These are phyloP conservation scores for Astreopora myriophthalma DNA, from an alignment of 64 coral and sea anemone genomes.

Conservation along the genomic window DNA sequence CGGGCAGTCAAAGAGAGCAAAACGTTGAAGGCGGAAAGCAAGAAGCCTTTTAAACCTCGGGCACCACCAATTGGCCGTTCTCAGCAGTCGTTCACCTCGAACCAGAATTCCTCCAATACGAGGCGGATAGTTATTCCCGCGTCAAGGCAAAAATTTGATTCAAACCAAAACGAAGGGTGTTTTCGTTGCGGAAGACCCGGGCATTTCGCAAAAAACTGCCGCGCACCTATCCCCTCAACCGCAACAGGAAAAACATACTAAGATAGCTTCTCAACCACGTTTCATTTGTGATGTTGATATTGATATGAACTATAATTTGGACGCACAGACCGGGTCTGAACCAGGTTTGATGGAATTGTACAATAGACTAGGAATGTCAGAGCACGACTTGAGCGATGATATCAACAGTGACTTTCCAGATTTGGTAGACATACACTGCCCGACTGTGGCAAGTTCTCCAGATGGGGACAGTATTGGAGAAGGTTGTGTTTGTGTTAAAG, in stretches of 20 bases:
- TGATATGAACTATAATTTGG: not conserved
- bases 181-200: not conserved
- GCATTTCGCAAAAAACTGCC: not conserved
- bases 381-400: not conserved
- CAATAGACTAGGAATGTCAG: not conserved
- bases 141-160: not conserved
- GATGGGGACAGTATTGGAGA: not conserved
- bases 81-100: not conserved
- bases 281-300: not conserved
- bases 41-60: not conserved
- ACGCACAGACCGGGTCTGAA: not conserved
- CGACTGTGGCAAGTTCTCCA: not conserved
- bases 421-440: not conserved
- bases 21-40: not conserved
- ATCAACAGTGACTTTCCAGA: not conserved
- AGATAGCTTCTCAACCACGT: not conserved
- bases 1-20: slow-evolving; percentile 29
- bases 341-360: not conserved
- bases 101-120: not conserved
- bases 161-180: not conserved
- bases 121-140: not conserved
- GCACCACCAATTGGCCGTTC: not conserved
- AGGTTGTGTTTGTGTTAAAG: not conserved
- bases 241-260: not conserved
- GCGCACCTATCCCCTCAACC: not conserved